Percentiles rank a stretch among this genome's conserved stretches.
phyloP scores from a whole-genome alignment of 2,113 vertebrate genomes.

The Salvelinus alpinus region DNA sequence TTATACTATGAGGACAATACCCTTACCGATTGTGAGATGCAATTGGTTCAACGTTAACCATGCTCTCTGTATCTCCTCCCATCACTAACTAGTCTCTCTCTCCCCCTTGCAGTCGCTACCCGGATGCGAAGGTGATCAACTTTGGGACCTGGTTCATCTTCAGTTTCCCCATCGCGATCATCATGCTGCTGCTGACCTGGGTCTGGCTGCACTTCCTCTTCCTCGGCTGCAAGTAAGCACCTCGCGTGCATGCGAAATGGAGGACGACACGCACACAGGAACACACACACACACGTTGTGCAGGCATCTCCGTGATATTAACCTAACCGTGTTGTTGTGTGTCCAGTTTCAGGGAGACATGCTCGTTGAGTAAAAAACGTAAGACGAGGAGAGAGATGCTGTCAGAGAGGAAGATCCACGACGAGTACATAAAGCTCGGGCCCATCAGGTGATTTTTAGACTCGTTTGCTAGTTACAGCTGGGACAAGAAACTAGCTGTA shows the following conservation, averaged over 20 bases:
- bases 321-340: background rate
- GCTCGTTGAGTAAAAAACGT: conserved; percentile 95
- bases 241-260: no score
- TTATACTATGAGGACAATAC: no score
- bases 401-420: conserved; percentile 92
- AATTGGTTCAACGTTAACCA: background rate
- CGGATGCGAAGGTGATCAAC: conserved; percentile 91
- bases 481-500: no score
- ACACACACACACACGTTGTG: background rate
- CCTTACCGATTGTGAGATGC: background rate
- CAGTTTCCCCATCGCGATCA: conserved; percentile 92
- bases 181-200: conserved; percentile 96
- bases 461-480: background rate
- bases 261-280: background rate
- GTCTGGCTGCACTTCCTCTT: conserved; percentile 97
- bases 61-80: background rate
- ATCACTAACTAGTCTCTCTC: background rate
- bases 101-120: conserved; percentile 85
- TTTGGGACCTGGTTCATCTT: conserved; percentile 99
- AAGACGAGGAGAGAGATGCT: conserved; percentile 90
- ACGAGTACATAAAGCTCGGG: conserved; percentile 93
- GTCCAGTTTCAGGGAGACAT: conserved; percentile 93
- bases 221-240: conserved; percentile 92
- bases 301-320: background rate
- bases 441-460: conserved; percentile 79